Base-by-base conservation (phyloP, 2,797 vertebrate species). In the Netta rufina region DNA sequence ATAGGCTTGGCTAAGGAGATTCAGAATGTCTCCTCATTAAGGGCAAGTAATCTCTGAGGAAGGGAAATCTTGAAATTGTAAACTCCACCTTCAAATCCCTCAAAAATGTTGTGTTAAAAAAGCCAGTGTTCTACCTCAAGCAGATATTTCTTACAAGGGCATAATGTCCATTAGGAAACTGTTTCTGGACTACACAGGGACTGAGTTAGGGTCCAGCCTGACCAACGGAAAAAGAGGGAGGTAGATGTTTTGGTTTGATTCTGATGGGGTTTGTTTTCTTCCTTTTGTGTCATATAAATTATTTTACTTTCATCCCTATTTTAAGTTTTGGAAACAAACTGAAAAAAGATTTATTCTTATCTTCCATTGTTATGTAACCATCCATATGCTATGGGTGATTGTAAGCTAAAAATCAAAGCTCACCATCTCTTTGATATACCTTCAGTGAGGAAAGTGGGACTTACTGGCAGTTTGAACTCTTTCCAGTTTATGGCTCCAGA, bases 161-260 rank as follows among this genome's bases (percentile, higher is more conserved):
- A 24, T 53, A 51, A 2, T 9, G 15, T 27, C 38, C 7, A 12
- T 2, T 4, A 71, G 20, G 6, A 77, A 43, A 1, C 1, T 12
- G 15, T 13, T 81, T 75, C 6, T 45, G 14, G 4, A 4, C 2
- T 7, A 32, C 6, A 22, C 3, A 28, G 10, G 4, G 15, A 57
- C 6, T 54, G 30, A 88, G 17, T 33, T 6, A 77, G 6, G 15
- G 8, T 77, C 27, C 14, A 32, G 4, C 12, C 74, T 86, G 43
- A 16, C 25, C 7, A 10, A 43, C 9, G 9, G 19, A 39, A 22
- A 51, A 85, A 85, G 25, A 85, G 6, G 8, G 7, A 76, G 5
- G 33, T 32, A 67, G 18, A 18, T 8, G 2, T 75, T 86, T 75
- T 17, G 3, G 2, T n/a, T 81, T 87, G 32, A 65, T 67, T 53